Base-by-base conservation (phyloP, 1,140 invertebrate species). In the Parapsyche elsis region DNA sequence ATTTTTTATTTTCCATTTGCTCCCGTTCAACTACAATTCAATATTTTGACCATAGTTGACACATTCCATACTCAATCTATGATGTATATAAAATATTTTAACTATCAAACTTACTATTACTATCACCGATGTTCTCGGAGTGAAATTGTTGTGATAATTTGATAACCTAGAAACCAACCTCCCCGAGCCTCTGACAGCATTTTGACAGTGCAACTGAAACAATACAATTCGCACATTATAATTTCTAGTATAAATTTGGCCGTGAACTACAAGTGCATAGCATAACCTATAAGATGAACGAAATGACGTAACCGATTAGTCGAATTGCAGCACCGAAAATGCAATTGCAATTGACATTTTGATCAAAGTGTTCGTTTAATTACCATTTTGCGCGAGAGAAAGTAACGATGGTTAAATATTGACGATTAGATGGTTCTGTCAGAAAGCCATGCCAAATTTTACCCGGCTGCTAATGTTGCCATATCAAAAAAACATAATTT, bases 101-200 rank as follows among this genome's bases (percentile, higher is more conserved):
- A n/a, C n/a, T n/a, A n/a, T 26, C 4, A 76, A 59, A 76, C 81
- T 79, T 81, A 81, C 81, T 26, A 81, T 76, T 71, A 81, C 78
- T 79, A 75, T 79, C 9, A 78, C 38, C 44, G 78, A 59, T 5
- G 74, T 71, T 59, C 74, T 80, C 5, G 78, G 74, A 53, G 79
- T 73, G 71, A 73, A 30, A 24, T 26, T 49, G 59, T 59, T 59
- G 77, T 77, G 61, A 26, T 82, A 70, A 23, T 61, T 73, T 38
- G 73, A 74, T 44, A 82, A 74, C 9, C 64, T 80, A 57, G 81
- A 81, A 9, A 75, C 75, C 26, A 82, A n/a, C 38, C 57, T 82
- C 26, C 81, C 73, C 45, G 74, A 82, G n/a, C 67, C 30, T 76
- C 59, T 80, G 44, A 82, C 24, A 23, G 57, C 74, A 64, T 82